Conservation (phyloP, 2,797 vertebrate species). For the Oceanodroma leucorhoa region DNA sequence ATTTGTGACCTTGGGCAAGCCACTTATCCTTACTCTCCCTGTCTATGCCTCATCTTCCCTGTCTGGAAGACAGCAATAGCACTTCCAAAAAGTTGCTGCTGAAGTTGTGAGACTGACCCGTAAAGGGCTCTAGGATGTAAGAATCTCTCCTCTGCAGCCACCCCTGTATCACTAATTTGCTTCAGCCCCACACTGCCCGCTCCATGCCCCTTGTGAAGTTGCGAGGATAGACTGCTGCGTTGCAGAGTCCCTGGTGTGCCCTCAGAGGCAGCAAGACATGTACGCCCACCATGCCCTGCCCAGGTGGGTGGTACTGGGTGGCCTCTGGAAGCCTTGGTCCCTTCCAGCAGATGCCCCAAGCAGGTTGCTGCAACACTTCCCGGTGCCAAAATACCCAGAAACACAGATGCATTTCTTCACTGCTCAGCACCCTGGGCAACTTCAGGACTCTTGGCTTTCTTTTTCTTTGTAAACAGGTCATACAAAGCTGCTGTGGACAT, state of each 20-base stretch:
- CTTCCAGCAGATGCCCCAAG: rapidly evolving
- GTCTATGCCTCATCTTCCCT: not conserved
- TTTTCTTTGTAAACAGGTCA: rapidly evolving
- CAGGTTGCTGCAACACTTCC: too few relatives aligned
- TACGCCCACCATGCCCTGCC: rapidly evolving
- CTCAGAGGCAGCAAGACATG: not conserved
- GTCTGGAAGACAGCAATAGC: not conserved
- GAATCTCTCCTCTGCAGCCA: not conserved
- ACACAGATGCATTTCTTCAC: not conserved
- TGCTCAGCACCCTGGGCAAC: not conserved
- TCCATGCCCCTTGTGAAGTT: too few relatives aligned
- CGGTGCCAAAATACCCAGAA: not conserved
- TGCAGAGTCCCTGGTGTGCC: not conserved
- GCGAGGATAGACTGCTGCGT: rapidly evolving
- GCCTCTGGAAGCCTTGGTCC: not conserved
- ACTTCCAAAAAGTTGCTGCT: not conserved
- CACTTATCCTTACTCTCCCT: not conserved
- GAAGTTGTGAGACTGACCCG: not conserved
- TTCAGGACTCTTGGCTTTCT: not conserved
- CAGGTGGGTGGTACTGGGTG: not conserved
- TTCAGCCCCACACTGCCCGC: not conserved
- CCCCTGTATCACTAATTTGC: rapidly evolving
- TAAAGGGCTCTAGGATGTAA: not conserved
- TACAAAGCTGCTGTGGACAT: too few relatives aligned
- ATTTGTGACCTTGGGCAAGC: not conserved